These are phyloP conservation scores for Mus spretus DNA, from an alignment of 2,797 vertebrate species.

Conservation along the genomic window DNA sequence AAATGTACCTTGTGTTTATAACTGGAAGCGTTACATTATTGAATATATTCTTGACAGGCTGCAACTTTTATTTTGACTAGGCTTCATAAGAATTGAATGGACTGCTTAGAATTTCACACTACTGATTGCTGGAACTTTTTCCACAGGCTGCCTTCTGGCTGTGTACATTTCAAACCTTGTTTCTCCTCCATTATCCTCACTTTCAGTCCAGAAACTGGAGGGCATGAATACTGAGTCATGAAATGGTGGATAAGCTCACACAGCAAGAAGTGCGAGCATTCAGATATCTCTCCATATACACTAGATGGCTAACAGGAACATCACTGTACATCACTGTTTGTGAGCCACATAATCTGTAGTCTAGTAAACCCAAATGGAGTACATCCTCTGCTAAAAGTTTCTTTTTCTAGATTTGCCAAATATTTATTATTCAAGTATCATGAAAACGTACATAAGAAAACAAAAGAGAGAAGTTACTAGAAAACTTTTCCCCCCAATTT, in stretches of 20 bases:
- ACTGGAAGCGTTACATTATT: neutral
- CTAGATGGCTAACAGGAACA: neutral
- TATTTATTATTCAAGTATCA: neutral
- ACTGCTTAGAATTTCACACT: constrained; percentile 64
- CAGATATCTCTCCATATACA: neutral
- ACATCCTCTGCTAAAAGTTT: neutral
- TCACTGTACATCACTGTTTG: neutral
- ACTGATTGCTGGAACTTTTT: constrained; percentile 17
- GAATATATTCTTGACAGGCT: constrained; percentile 45
- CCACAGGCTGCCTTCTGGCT: constrained; percentile 21
- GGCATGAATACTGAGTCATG: neutral
- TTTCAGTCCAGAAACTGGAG: neutral
- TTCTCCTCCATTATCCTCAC: neutral
- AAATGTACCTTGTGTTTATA: constrained; percentile 24
- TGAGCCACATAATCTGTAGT: neutral
- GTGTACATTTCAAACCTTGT: constrained; percentile 42
- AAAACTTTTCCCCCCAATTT: constrained; percentile 50
- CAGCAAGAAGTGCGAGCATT: neutral
- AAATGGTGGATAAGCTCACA: neutral
- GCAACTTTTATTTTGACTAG: constrained; percentile 60
- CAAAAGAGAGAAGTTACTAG: neutral
- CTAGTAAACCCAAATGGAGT: constrained; percentile 37
- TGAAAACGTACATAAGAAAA: neutral
- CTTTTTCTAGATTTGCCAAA: neutral
- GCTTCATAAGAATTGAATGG: constrained; percentile 52